phyloP scores from a whole-genome alignment of 2,888 invertebrate genomes.

The Busseola fusca region DNA sequence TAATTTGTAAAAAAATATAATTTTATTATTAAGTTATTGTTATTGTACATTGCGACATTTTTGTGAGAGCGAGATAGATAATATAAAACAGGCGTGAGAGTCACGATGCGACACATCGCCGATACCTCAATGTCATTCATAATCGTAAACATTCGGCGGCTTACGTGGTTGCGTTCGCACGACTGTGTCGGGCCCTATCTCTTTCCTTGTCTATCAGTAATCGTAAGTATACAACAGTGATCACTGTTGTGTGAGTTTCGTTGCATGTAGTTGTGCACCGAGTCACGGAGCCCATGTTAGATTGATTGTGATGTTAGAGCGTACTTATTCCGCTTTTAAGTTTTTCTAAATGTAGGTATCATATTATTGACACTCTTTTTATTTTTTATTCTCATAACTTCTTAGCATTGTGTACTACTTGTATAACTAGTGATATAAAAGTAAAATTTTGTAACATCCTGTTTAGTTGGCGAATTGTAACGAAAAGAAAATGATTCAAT shows the following conservation, averaged over 20 bases:
- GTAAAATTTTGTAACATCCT: neutral
- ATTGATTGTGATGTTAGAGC: neutral
- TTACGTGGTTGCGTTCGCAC: neutral
- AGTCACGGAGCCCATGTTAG: neutral
- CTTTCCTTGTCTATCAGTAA: too few relatives aligned
- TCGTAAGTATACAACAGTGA: too few relatives aligned
- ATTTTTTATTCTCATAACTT: neutral
- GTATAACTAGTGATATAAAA: neutral
- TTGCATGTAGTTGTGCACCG: neutral
- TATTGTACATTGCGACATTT: neutral
- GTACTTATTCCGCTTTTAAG: neutral
- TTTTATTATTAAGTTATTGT: neutral
- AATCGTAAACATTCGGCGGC: neutral
- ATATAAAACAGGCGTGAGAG: neutral
- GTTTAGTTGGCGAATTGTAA: neutral
- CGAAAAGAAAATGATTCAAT: neutral
- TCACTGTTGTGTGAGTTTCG: neutral
- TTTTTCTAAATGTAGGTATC: neutral
- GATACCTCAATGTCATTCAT: neutral
- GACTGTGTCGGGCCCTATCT: neutral
- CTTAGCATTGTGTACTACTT: neutral
- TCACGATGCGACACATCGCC: neutral
- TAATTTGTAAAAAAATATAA: neutral
- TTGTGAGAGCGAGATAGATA: neutral
- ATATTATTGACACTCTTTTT: neutral